Evolutionary conservation across 2,888 invertebrate genomes (phyloP).

Genomic region (Acrocyrtus sp.): DNA sequence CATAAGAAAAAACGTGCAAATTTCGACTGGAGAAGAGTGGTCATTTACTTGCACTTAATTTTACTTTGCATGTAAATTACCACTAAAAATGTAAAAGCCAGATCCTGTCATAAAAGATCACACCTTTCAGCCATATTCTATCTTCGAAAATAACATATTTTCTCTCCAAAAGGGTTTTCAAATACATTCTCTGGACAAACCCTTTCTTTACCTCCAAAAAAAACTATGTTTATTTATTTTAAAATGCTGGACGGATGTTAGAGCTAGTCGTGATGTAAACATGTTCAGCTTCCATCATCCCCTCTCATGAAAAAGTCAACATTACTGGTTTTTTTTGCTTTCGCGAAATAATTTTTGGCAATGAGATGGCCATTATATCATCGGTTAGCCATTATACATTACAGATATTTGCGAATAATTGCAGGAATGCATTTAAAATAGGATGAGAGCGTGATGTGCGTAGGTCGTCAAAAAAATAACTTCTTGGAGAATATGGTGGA

Average conservation of each 20-base stretch:
- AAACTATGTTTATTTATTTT: too few relatives aligned
- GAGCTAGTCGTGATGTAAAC: neutral
- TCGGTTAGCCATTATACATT: neutral
- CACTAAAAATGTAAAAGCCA: neutral
- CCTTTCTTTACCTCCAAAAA: too few relatives aligned
- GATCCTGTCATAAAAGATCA: neutral
- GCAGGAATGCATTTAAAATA: neutral
- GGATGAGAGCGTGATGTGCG: constrained; percentile 14
- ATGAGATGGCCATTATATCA: too few relatives aligned
- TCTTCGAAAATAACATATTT: too few relatives aligned
- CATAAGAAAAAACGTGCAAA: too few relatives aligned
- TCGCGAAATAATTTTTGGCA: neutral
- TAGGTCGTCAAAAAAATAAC: neutral
- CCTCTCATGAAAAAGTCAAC: neutral
- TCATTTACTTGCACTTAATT: neutral
- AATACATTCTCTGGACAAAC: neutral
- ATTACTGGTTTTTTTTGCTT: neutral
- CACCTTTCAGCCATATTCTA: too few relatives aligned
- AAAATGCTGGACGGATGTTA: neutral
- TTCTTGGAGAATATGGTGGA: too few relatives aligned
- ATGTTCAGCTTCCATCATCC: neutral
- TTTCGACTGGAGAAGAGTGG: too few relatives aligned
- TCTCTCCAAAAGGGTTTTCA: too few relatives aligned
- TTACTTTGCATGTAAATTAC: neutral
- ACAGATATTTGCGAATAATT: neutral